Percentiles rank a stretch among this genome's conserved stretches.
These are phyloP conservation scores for Caenorhabditis remanei DNA, from an alignment of 1,140 invertebrate species.

Conservation along the genomic window DNA sequence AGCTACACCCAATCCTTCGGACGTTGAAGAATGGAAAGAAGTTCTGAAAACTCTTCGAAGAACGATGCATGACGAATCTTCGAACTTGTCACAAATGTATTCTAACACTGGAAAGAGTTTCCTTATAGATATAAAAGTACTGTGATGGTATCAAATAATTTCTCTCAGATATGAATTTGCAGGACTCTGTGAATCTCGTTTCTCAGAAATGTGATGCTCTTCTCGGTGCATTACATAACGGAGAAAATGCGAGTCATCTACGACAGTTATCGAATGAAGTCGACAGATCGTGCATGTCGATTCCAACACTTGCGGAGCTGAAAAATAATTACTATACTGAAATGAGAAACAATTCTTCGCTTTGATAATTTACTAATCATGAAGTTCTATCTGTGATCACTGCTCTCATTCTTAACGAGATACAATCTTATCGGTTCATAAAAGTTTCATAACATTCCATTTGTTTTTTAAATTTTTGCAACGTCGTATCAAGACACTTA, in stretches of 20 bases:
- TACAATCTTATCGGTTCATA: too few relatives aligned
- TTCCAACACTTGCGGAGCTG: neutral
- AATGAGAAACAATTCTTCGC: slow-evolving; percentile 10
- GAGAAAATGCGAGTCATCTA: neutral
- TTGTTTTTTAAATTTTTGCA: too few relatives aligned
- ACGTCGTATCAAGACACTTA: too few relatives aligned
- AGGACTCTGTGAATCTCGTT: neutral
- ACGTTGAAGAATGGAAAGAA: neutral
- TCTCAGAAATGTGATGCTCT: neutral
- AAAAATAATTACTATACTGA: neutral
- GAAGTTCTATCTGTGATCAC: too few relatives aligned
- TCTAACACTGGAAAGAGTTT: neutral
- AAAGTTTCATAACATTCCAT: too few relatives aligned
- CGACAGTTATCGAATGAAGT: neutral
- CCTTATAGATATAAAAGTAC: neutral
- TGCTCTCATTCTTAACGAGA: too few relatives aligned
- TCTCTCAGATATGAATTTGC: neutral
- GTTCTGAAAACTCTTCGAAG: neutral
- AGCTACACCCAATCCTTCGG: neutral
- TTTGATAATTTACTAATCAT: too few relatives aligned
- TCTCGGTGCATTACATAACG: neutral
- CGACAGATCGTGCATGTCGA: neutral
- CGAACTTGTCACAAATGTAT: neutral
- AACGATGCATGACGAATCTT: neutral
- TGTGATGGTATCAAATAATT: neutral